Conservation (phyloP, 2,113 vertebrate species). For the Bos taurus region ARS-UCD2.0 NC_037336.1:84432501-84433000, state of each 20-base stretch:
- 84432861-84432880: not conserved
- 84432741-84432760: not conserved
- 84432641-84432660: not conserved
- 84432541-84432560: not conserved
- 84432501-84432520: not conserved
- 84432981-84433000: not conserved
- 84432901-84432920: not conserved
- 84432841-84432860: not conserved
- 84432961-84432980: not conserved
- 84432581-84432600: not conserved
- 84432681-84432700: not conserved
- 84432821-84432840: not conserved
- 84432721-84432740: not conserved
- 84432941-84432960: not conserved
- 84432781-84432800: no score
- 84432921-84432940: not conserved
- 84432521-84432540: not conserved
- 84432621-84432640: not conserved
- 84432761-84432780: not conserved
- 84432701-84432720: not conserved
- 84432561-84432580: not conserved
- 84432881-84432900: not conserved
- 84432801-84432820: not conserved
- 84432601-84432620: not conserved
- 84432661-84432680: not conserved